Evolutionary conservation across 2,797 vertebrate species (phyloP).

Genomic region (Holocentrus rufus): DNA sequence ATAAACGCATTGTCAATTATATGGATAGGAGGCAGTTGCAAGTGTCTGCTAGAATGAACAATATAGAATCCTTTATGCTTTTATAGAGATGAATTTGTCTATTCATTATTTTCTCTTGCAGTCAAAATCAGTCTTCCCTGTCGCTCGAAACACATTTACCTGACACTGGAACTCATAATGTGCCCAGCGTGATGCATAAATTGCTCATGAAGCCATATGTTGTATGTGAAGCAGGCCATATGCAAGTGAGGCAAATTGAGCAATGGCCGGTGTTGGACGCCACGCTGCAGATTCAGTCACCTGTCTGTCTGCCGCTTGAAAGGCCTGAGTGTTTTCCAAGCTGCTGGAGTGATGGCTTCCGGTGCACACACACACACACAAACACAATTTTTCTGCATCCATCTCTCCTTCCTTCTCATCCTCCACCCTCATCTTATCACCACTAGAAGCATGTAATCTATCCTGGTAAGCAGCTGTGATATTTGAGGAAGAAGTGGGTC

Average conservation of each 20-base stretch:
- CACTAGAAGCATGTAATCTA: slow-evolving; percentile 56
- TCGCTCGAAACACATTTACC: slow-evolving; percentile 64
- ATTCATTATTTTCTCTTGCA: slow-evolving; percentile 58
- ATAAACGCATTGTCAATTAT: slow-evolving; percentile 30
- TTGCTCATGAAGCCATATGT: slow-evolving; percentile 42
- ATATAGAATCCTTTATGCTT: slow-evolving; percentile 58
- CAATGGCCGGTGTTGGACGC: slow-evolving; percentile 25
- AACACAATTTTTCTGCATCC: slow-evolving; percentile 30
- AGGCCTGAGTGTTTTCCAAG: slow-evolving; percentile 50
- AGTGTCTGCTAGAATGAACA: slow-evolving; percentile 28
- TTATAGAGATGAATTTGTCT: slow-evolving; percentile 65
- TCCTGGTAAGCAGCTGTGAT: slow-evolving; percentile 62
- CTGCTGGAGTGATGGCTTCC: slow-evolving; percentile 1
- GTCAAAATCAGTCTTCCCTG: slow-evolving; percentile 48
- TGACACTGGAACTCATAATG: slow-evolving; percentile 66
- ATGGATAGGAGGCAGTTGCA: slow-evolving; percentile 39
- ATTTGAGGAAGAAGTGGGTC: slow-evolving; percentile 72
- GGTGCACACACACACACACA: background rate
- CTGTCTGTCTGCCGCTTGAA: slow-evolving; percentile 35
- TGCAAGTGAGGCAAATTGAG: slow-evolving; percentile 39
- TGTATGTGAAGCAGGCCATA: slow-evolving; percentile 21
- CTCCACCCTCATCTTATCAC: slow-evolving; percentile 59
- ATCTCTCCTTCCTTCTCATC: slow-evolving; percentile 30
- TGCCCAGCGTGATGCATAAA: slow-evolving; percentile 65
- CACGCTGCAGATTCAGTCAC: slow-evolving; percentile 22